Base-by-base conservation (phyloP, 64 coral and sea anemone species). In the Catalaphyllia jardinei region DNA sequence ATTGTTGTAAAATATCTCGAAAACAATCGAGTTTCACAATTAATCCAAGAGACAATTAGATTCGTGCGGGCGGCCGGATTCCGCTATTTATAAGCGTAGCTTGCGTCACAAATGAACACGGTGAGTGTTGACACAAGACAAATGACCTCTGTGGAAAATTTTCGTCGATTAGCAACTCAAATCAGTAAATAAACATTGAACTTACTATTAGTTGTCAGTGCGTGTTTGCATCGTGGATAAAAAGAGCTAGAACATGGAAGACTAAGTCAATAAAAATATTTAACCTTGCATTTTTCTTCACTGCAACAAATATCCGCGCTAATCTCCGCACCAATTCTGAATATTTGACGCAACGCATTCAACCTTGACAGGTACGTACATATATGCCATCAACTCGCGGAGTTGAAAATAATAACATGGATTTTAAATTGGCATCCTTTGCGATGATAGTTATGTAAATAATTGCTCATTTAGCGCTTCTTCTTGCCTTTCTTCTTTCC, bases 401-500 rank as follows among this genome's bases (percentile, higher is more conserved):
- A 15, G 28, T 4, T 31, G 4, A 60, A 60, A 12, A 79, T 25
- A 60, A 78, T 39, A 71, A 51, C 20, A 71, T 51, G 15, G 39
- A 10, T 25, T 69, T 25, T 14, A 50, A 71, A 85, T 30, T 83
- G 80, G 31, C 81, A 85, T 85, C 50, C 63, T 85, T 85, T 24
- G 10, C 59, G 55, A 29, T 62, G 5, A 31, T 83, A n/a, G 46
- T 27, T 42, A 4, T 17, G 27, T 3, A 20, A 20, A 69, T 42
- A 24, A 71, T 71, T 39, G 52, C 22, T 22, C 19, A 17, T 62
- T 86, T 65, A 93, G 39, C 85, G 82, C 79, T 95, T 99, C 74
- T 93, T 99, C 46, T 87, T 95, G 59, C 91, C 88, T 63, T 95
- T 93, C 30, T 95, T 95, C 33, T 92, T 94, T 7, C 29, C 57